Conservation (phyloP, 1,140 invertebrate species). For the Drosophila subpulchrella region DNA sequence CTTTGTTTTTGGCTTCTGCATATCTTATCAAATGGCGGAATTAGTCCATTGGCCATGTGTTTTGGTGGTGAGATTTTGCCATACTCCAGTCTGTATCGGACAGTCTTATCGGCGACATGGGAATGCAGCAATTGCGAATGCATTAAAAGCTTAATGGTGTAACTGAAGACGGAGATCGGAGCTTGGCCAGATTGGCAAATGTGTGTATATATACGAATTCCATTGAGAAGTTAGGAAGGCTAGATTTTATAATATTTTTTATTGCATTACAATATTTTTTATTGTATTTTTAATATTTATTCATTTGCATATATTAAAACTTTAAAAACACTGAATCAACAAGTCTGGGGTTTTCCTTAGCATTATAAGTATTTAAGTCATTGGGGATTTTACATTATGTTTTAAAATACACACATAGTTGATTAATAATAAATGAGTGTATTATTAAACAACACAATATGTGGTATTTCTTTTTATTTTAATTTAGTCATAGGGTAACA, state of each 20-base stretch:
- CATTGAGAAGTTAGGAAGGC: neutral
- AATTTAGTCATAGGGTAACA: too few species aligned
- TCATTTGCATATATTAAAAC: neutral
- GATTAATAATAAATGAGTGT: too few species aligned
- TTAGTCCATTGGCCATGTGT: slow-evolving; percentile 23
- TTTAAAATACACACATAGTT: too few species aligned
- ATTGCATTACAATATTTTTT: neutral
- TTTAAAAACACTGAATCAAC: neutral
- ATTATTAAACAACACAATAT: too few species aligned
- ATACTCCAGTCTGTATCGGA: slow-evolving; percentile 16
- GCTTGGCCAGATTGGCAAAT: neutral
- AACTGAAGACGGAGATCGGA: slow-evolving; percentile 1
- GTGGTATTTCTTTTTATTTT: too few species aligned
- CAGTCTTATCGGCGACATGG: slow-evolving; percentile 18
- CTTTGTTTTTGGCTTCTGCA: slow-evolving; percentile 19
- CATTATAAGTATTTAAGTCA: too few species aligned
- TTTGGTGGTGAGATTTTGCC: neutral
- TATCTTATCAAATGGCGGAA: slow-evolving; percentile 45
- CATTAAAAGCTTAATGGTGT: slow-evolving; percentile 31
- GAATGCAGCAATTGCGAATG: slow-evolving; percentile 29
- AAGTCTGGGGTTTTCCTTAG: too few species aligned
- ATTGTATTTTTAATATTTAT: neutral
- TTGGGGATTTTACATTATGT: too few species aligned
- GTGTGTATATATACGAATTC: neutral
- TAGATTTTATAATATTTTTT: neutral